Evolutionary conservation across 1,140 invertebrate species (phyloP).

Genomic region (Aphelinus atriplicis): DNA sequence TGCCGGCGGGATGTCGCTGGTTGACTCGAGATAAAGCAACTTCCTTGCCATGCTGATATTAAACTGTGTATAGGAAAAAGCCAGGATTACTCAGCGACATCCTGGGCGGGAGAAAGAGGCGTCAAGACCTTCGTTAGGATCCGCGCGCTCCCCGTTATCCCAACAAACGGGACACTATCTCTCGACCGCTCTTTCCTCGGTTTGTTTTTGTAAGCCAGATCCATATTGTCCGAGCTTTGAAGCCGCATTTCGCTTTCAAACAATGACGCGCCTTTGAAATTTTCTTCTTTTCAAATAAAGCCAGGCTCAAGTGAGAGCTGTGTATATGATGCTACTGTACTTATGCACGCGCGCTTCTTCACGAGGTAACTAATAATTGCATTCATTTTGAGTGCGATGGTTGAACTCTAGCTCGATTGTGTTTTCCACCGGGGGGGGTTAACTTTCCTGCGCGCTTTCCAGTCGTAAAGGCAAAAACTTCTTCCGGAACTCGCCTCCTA

Average conservation of each 20-base stretch:
- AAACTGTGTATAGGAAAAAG: not conserved
- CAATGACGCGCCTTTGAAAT: constrained; percentile 18
- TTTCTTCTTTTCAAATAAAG: not conserved
- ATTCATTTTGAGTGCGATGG: constrained; percentile 16
- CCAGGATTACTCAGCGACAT: constrained; percentile 29
- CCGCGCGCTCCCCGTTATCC: not conserved
- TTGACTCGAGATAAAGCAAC: constrained; percentile 9
- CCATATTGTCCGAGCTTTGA: not conserved
- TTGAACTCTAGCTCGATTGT: not conserved
- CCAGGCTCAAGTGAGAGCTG: too few species aligned
- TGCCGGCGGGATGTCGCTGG: not conserved
- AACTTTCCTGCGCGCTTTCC: not conserved
- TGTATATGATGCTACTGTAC: too few species aligned
- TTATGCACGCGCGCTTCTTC: too few species aligned
- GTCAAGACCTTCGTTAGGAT: constrained; percentile 1
- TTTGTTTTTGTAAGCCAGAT: not conserved
- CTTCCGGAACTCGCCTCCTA: not conserved
- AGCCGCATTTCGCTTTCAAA: not conserved
- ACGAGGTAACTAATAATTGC: not conserved
- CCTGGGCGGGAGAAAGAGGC: not conserved
- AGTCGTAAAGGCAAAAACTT: too few species aligned
- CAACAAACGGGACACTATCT: constrained; percentile 2
- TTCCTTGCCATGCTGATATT: constrained; percentile 25
- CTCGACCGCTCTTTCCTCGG: not conserved
- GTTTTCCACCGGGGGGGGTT: not conserved